These are phyloP conservation scores for Acropternis orthonyx DNA, from an alignment of 2,797 vertebrate species.

Conservation along the genomic window DNA sequence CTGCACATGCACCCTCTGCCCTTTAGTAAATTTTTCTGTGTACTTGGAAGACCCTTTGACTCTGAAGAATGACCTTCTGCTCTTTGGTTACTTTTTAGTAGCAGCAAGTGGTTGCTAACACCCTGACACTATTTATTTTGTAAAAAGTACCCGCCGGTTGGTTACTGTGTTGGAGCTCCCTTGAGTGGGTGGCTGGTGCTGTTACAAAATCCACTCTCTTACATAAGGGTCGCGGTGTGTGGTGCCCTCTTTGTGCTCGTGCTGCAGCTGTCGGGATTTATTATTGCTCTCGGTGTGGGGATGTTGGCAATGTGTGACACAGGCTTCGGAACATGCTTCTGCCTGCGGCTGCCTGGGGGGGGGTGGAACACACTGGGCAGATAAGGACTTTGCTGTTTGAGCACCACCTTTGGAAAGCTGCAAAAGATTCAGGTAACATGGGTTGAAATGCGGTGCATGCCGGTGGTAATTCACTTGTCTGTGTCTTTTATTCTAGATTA, in stretches of 20 bases:
- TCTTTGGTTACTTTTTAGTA: background rate
- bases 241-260: background rate
- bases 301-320: background rate
- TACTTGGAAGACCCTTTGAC: background rate
- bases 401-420: background rate
- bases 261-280: constrained; percentile 69
- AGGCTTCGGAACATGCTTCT: background rate
- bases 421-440: constrained; percentile 39
- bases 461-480: background rate
- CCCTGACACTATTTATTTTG: rapidly evolving
- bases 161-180: background rate
- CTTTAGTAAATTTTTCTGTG: background rate
- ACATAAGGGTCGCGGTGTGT: rapidly evolving
- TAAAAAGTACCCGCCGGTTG: rapidly evolving
- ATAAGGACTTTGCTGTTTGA: background rate
- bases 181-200: background rate
- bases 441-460: background rate
- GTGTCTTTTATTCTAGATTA: background rate
- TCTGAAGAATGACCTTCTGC: background rate
- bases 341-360: background rate
- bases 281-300: background rate
- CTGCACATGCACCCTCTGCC: background rate
- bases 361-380: background rate
- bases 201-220: background rate
- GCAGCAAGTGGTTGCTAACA: rapidly evolving